A percentile compares a stretch with the other conserved stretches of the same genome.
Evolutionary conservation across 2,888 invertebrate genomes (phyloP).

Genomic region (Caenorhabditis sp.): DNA sequence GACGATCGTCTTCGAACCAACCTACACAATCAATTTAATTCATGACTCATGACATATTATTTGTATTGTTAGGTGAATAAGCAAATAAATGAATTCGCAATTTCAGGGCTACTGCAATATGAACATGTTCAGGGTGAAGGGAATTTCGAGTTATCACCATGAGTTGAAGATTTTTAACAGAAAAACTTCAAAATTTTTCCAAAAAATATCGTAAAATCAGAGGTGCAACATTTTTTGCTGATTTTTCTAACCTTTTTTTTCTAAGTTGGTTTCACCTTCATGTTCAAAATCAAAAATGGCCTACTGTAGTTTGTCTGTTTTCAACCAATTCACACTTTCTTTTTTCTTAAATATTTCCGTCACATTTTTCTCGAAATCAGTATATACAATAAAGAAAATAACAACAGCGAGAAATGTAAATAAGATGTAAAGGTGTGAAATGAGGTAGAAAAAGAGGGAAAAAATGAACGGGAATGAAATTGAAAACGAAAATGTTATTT

Average conservation of each 20-base stretch:
- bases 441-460: conserved; percentile 32
- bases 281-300: too few relatives aligned
- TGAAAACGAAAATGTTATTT: not conserved
- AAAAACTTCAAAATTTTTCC: too few relatives aligned
- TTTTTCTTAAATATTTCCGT: too few relatives aligned
- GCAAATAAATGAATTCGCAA: not conserved
- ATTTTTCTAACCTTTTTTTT: too few relatives aligned
- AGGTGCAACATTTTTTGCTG: too few relatives aligned
- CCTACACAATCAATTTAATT: not conserved
- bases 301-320: too few relatives aligned
- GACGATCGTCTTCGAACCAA: not conserved
- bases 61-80: not conserved
- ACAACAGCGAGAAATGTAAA: conserved; percentile 18
- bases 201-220: too few relatives aligned
- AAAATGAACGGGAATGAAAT: conserved; percentile 9
- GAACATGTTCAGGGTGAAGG: too few relatives aligned
- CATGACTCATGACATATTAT: not conserved
- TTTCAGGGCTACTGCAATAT: not conserved
- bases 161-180: too few relatives aligned
- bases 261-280: too few relatives aligned
- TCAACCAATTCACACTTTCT: too few relatives aligned
- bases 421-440: conserved; percentile 35
- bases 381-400: not conserved
- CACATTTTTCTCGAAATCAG: not conserved
- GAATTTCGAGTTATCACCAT: too few relatives aligned